Evolutionary conservation across 2,888 invertebrate genomes (phyloP), one percentile per base, ranked within the genome.

Genomic region (Melanargia galathea): DNA sequence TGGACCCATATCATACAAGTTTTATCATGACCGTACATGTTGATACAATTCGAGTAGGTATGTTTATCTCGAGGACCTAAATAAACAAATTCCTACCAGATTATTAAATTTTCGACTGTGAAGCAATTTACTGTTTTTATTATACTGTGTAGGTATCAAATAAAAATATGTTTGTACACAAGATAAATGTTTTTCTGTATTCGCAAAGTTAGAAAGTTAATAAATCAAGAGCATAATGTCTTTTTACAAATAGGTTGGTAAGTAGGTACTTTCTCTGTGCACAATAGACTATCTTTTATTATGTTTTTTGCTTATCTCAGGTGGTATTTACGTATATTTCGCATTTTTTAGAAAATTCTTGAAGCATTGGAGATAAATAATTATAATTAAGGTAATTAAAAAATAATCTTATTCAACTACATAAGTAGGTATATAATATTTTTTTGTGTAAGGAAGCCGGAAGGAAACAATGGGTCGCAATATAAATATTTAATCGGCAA

Each of bases 1-100:
- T 46, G 63, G 69, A 73, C 74, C 74, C 73, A 67, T 69, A 71
- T 74, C 72, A 70, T 70, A 72, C 79, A 78, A 75, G 80, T 81
- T 78, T 68, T 65, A 77, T 78, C 81, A 73, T 74, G 77, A 70
- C 70, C 69, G 63, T 62, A 70, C 73, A 71, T 69, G 76, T 74
- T 75, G 66, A 43, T n/a, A 30, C 13, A 26, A 40, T n/a, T 20
- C 10, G 11, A 65, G 45, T 22, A 57, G 26, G 18, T 73, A 48
- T 52, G 63, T 62, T 61, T 68, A 67, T 68, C 69, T 24, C 40
- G 10, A 22, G 22, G 30, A 40, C 62, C 60, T 58, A 60, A 64
- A 62, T 55, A 62, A 62, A 62, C 33, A 59, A 26, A 43, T 55
- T 26, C 11, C 16, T 30, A 33, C 30, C 30, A 30, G 51, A 51